Base-by-base conservation (phyloP, 1,140 invertebrate genomes). In the Xylocopa sonorina region DNA sequence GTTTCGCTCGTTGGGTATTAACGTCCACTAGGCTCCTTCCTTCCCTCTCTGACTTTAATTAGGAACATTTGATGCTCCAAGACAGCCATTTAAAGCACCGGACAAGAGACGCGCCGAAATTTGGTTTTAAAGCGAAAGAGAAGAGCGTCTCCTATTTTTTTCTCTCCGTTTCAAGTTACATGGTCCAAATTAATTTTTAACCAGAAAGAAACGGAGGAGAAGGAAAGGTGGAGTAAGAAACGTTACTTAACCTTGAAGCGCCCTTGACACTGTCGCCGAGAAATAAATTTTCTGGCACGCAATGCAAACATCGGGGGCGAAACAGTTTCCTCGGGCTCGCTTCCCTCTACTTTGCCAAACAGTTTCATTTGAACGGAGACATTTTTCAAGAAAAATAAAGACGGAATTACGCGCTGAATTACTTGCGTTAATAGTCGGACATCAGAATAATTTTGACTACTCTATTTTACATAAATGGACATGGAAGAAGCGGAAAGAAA, bases 211-310 rank as follows among this genome's bases (percentile, higher is more conserved):
- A 53, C 0, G n/a, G 24, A 29, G 14, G 38, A n/a, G 58, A 60
- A 14, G 29, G 38, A 21, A 24, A 38, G 27, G 24, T 4, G 9
- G 10, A 7, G 14, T n/a, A 5, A n/a, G 27, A 29, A 27, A 55
- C 43, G 18, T n/a, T 27, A 21, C 24, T 57, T 16, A 57, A 41
- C 50, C 51, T 57, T 43, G 34, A 12, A 21, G 6, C 24, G 51
- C n/a, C 68, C 68, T 71, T 71, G 51, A 71, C 51, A 53, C 67
- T 67, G 21, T 34, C 27, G 21, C 46, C 41, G 32, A 32, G 34
- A 68, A 62, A 63, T 21, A 38, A 50, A 53, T 50, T 78, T 41
- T 62, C n/a, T 41, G 2, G 24, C 48, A 50, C 58, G 60, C 58
- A 55, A 62, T 57, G 69, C 71, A 21, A 34, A 24, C 16, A 66